Percentiles rank a stretch among this genome's conserved stretches.
These are phyloP conservation scores for Petrocephalus microphthalmus DNA, from an alignment of 2,113 vertebrate genomes.

Conservation along the genomic window DNA sequence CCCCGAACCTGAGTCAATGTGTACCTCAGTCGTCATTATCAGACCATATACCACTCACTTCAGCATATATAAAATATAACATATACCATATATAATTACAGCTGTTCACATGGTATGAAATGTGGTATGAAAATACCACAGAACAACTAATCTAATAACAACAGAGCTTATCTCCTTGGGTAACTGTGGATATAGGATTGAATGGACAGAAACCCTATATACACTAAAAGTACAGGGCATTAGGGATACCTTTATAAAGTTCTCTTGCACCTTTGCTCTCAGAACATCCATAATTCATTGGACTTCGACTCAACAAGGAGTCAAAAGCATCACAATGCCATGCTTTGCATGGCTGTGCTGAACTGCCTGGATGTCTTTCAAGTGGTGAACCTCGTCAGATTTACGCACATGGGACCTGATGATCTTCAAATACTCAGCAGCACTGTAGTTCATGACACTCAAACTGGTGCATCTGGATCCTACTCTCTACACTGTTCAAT, in stretches of 20 bases:
- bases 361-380: background rate
- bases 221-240: background rate
- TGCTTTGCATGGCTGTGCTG: background rate
- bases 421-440: background rate
- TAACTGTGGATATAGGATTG: background rate
- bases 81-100: background rate
- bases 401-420: background rate
- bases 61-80: background rate
- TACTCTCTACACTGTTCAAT: background rate
- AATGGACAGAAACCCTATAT: background rate
- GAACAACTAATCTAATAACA: background rate
- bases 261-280: background rate
- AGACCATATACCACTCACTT: background rate
- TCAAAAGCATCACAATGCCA: background rate
- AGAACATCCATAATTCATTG: background rate
- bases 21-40: background rate
- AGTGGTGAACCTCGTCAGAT: background rate
- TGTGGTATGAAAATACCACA: background rate
- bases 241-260: background rate
- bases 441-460: background rate
- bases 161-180: background rate
- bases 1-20: background rate
- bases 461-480: background rate
- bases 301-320: background rate
- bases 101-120: background rate